Conservation (phyloP, 1,140 invertebrate species). For the Thrips palmi region DNA sequence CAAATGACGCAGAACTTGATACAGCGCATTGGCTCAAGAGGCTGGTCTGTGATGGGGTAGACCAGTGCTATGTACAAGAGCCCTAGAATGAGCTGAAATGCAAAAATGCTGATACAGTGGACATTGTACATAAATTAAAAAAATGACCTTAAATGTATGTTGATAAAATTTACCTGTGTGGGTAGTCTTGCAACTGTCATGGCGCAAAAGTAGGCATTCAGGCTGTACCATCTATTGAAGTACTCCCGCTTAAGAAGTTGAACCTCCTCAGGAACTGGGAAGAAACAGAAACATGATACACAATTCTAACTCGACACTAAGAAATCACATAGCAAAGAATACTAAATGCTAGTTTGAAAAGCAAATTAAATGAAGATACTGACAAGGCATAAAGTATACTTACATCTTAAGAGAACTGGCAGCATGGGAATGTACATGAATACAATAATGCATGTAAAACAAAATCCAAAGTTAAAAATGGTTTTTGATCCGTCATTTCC, state of each 20-base stretch:
- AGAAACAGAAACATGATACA: conserved; percentile 16
- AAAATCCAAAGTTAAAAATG: conserved; percentile 66
- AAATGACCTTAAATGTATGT: background rate
- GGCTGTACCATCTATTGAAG: conserved; percentile 60
- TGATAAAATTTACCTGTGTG: conserved; percentile 23
- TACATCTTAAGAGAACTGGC: conserved; percentile 56
- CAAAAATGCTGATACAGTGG: background rate
- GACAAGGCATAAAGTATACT: no score
- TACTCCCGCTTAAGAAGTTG: conserved; percentile 47
- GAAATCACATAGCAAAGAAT: no score
- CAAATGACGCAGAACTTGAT: conserved; percentile 44
- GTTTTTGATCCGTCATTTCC: conserved; percentile 61
- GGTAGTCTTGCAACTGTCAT: conserved; percentile 56
- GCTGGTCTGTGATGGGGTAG: conserved; percentile 24
- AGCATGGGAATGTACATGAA: conserved; percentile 65
- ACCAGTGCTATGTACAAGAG: conserved; percentile 22
- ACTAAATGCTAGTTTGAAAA: no score
- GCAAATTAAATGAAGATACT: no score
- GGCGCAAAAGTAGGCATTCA: conserved; percentile 57
- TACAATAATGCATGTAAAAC: conserved; percentile 52
- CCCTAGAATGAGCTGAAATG: conserved; percentile 21
- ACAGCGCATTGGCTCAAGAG: conserved; percentile 22
- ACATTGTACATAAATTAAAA: conserved; percentile 2
- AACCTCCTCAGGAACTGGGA: conserved; percentile 53
- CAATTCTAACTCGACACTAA: background rate